Evolutionary conservation across 2,888 invertebrate genomes (phyloP).

Genomic region (Cylindroiulus punctatus): DNA sequence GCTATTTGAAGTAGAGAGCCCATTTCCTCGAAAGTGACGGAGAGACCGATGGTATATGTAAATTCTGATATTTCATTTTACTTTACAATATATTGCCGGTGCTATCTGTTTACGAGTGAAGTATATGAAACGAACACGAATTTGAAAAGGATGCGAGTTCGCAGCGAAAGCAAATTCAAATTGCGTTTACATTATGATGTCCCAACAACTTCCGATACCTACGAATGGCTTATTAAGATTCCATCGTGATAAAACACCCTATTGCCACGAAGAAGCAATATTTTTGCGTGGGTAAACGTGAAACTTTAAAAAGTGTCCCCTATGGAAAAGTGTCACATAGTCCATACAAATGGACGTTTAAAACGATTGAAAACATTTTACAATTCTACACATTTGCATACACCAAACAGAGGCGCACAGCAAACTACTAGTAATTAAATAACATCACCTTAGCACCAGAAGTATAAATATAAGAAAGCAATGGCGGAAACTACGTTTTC

Average conservation of each 20-base stretch:
- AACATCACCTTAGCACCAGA: no score
- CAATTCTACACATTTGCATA: no score
- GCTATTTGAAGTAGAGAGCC: neutral
- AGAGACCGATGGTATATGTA: constrained; percentile 33
- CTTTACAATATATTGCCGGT: neutral
- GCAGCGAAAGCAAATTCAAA: constrained; percentile 7
- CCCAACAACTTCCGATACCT: constrained; percentile 10
- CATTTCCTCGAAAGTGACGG: neutral
- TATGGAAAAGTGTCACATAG: neutral
- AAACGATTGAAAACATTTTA: no score
- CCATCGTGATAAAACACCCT: neutral
- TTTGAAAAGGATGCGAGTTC: constrained; percentile 39
- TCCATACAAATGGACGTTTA: neutral
- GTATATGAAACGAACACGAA: constrained; percentile 1
- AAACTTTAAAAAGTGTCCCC: neutral
- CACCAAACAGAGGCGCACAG: no score
- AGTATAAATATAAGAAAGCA: no score
- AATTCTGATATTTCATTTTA: constrained; percentile 40
- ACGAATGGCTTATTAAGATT: constrained; percentile 23
- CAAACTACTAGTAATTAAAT: no score
- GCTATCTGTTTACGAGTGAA: neutral
- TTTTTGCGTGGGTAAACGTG: neutral
- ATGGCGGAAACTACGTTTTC: neutral
- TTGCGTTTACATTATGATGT: neutral
- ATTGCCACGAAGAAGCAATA: neutral